phyloP scores from a whole-genome alignment of 1,140 invertebrate genomes.

The Drosophila nasuta region DNA sequence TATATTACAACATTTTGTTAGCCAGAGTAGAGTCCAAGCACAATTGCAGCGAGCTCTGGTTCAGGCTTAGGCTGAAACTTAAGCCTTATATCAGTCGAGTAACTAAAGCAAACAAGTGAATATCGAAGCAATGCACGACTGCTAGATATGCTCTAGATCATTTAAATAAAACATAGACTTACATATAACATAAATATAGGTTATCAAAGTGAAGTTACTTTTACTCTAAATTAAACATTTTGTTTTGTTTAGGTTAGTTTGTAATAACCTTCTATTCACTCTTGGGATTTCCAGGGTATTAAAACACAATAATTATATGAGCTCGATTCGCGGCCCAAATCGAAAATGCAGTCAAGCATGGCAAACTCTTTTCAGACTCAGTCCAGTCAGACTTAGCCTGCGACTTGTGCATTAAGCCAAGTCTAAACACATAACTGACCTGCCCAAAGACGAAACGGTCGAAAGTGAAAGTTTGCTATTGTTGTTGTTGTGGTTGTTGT shows the following conservation, averaged over 20 bases:
- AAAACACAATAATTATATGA: conserved; percentile 69
- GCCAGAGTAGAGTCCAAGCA: conserved; percentile 52
- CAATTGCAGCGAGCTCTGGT: conserved; percentile 28
- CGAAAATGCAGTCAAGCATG: conserved; percentile 75
- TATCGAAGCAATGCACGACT: not conserved
- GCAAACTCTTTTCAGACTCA: conserved; percentile 28
- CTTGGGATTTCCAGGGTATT: conserved; percentile 32
- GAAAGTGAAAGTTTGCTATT: conserved; percentile 73
- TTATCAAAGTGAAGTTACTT: no score
- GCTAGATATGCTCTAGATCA: not conserved
- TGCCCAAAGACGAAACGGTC: conserved; percentile 67
- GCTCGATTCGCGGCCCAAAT: conserved; percentile 58
- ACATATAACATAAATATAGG: no score
- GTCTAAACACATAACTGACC: conserved; percentile 64
- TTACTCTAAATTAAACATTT: not conserved
- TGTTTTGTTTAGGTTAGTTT: not conserved
- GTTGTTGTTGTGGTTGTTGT: conserved; percentile 39
- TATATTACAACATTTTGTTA: conserved; percentile 77
- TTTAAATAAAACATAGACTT: no score
- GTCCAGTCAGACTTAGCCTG: conserved; percentile 4
- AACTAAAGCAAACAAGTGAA: conserved; percentile 15
- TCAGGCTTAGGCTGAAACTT: conserved; percentile 3
- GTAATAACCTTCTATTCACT: not conserved
- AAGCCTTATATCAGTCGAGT: conserved; percentile 24
- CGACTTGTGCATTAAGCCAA: conserved; percentile 43